Base-by-base conservation (phyloP, 2,888 invertebrate genomes). In the Cheilosia impressa region DNA sequence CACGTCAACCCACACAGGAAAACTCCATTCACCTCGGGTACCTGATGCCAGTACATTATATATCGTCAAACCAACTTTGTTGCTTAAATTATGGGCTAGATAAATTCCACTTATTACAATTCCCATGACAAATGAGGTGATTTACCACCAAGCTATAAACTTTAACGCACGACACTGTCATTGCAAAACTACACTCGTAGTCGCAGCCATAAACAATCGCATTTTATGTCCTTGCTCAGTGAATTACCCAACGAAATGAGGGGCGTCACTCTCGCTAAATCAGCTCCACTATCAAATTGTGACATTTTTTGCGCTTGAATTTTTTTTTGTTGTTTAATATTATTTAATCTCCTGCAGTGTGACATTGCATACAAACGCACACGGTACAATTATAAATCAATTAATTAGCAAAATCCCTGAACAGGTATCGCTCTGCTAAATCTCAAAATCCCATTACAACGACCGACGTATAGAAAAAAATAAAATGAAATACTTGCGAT, bases 401-500 rank as follows among this genome's bases (percentile, higher is more conserved):
- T 79, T 69, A 79, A 84, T 79, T 79, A 75, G 53, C 52, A 57
- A 78, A 47, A 75, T 69, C 83, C 79, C 60, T 84, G 79, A 79
- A 72, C 38, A 63, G 10, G 53, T 78, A 78, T 63, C 68, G 72
- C 15, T 58, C 58, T 52, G 52, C 22, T 65, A n/a, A 55, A 53
- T 69, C 43, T 50, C 34, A 22, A 60, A 31, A 55, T 68, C 62
- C 7, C 47, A 47, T 19, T 22, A 41, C 45, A 53, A 31, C 6
- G 15, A 47, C 4, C 57, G 47, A 60, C 41, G 53, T 24, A 45
- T 19, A 52, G 19, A 62, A 19, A 17, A 38, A 24, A 60, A 58
- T 38, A 24, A 13, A 27, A 22, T 15, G 6, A 24, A 13, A 15
- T 15, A 24, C 52, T 38, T 13, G 24, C 13, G 45, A 15, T 15